phyloP scores from a whole-genome alignment of 2,113 vertebrate species.

The Pelmatolapia mariae region DNA sequence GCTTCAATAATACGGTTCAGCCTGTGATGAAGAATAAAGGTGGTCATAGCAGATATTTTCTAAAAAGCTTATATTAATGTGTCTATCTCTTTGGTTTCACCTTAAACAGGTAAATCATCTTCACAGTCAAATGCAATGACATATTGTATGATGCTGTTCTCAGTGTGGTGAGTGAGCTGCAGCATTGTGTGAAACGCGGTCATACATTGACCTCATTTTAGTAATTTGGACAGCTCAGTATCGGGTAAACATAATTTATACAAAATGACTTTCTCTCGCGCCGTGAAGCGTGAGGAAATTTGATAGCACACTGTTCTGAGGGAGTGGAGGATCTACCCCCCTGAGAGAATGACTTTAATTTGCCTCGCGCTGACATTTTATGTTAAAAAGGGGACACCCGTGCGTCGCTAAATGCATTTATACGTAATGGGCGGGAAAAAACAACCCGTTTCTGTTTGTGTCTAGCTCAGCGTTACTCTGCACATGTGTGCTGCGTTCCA shows the following conservation, averaged over 20 bases:
- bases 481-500: not conserved
- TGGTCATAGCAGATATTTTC: not conserved
- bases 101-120: not conserved
- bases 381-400: not conserved
- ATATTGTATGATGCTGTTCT: not conserved
- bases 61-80: not conserved
- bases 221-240: slow-evolving; percentile 21
- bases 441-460: not conserved
- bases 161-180: not conserved
- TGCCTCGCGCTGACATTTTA: not conserved
- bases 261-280: slow-evolving; percentile 19
- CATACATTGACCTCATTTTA: not conserved
- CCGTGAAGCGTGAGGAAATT: slow-evolving; percentile 1
- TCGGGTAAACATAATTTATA: slow-evolving; percentile 39
- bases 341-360: slow-evolving; percentile 19
- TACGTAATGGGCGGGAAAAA: not conserved
- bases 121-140: not conserved
- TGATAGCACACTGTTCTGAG: slow-evolving; percentile 2
- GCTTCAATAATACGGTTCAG: not conserved
- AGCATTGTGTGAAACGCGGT: not conserved
- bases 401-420: not conserved
- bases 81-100: not conserved
- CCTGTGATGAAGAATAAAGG: not conserved
- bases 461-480: not conserved
- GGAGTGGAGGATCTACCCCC: not conserved